Evolutionary conservation across 2,888 invertebrate genomes (phyloP).

Genomic region (Griposia aprilina): DNA sequence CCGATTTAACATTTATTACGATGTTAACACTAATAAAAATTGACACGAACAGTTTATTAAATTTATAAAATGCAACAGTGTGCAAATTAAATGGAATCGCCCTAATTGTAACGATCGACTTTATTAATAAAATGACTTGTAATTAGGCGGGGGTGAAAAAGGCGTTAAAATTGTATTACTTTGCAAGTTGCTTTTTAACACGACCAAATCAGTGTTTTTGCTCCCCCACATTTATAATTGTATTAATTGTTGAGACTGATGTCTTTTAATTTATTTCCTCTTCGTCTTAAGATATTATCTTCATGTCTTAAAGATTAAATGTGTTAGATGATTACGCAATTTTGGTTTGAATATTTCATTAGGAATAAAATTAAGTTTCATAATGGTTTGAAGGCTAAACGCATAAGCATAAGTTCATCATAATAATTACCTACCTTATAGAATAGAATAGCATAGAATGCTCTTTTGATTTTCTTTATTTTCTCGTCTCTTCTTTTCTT

Average conservation of each 20-base stretch:
- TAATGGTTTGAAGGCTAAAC: background rate
- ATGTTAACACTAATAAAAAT: constrained; percentile 43
- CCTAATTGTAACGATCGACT: constrained; percentile 86
- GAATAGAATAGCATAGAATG: no score
- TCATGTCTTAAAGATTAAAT: constrained; percentile 66
- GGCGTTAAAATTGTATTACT: constrained; percentile 87
- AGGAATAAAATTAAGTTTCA: background rate
- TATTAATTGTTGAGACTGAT: constrained; percentile 86
- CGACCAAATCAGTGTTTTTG: constrained; percentile 84
- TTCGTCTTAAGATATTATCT: constrained; percentile 57
- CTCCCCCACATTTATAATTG: constrained; percentile 85
- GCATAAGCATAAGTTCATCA: background rate
- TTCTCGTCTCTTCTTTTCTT: no score
- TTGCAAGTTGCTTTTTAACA: constrained; percentile 79
- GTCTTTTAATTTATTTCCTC: constrained; percentile 77
- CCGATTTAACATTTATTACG: background rate
- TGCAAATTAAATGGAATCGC: constrained; percentile 71
- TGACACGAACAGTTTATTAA: constrained; percentile 17
- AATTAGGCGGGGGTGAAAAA: constrained; percentile 89
- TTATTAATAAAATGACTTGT: constrained; percentile 88
- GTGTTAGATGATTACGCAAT: constrained; percentile 45
- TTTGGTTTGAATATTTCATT: constrained; percentile 38
- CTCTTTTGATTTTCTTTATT: no score
- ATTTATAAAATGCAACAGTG: constrained; percentile 47
- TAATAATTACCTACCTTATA: background rate